phyloP scores from a whole-genome alignment of 2,797 vertebrate genomes.

The Petrocephalus sullivani region DNA sequence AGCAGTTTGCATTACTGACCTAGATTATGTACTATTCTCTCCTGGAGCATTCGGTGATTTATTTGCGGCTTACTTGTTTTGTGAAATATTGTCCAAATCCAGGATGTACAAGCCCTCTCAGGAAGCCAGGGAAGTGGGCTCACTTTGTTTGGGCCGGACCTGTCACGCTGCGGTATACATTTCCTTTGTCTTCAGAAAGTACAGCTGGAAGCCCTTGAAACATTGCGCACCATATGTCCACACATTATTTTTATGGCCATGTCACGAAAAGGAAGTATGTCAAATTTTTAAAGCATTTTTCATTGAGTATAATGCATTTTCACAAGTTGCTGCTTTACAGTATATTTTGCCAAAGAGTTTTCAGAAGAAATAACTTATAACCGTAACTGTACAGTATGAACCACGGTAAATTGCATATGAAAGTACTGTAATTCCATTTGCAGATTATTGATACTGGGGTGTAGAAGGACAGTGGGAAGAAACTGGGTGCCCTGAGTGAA shows the following conservation, averaged over 20 bases:
- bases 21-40: not conserved
- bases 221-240: not conserved
- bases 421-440: not conserved
- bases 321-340: not conserved
- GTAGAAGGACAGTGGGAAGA: not conserved
- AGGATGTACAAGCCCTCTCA: not conserved
- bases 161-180: not conserved
- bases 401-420: not conserved
- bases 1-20: not conserved
- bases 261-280: not conserved
- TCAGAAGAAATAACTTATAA: not conserved
- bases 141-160: not conserved
- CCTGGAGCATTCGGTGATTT: not conserved
- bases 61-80: not conserved
- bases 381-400: not conserved
- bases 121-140: not conserved
- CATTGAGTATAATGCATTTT: not conserved
- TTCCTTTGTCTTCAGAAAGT: slow-evolving; percentile 2
- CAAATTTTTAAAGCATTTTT: not conserved
- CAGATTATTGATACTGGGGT: not conserved
- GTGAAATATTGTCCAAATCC: not conserved
- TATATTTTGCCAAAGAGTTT: not conserved
- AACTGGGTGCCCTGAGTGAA: not conserved
- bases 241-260: not conserved
- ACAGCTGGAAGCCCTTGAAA: not conserved